Evolutionary conservation across 2,113 vertebrate genomes (phyloP), one percentile per base, ranked within the genome.

Genomic region (Chamaea fasciata): DNA sequence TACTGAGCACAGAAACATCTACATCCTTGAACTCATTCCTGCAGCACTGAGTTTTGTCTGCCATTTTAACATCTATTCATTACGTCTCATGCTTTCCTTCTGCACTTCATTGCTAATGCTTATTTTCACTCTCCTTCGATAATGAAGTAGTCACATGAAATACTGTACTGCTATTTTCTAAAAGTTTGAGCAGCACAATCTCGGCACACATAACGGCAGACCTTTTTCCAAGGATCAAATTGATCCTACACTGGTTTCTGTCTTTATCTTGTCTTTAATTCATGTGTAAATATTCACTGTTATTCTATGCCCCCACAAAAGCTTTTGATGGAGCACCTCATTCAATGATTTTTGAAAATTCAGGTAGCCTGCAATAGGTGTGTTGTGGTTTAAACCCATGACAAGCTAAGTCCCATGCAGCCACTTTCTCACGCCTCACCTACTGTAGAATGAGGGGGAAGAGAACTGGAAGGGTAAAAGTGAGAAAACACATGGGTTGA

Each of bases 371-470:
- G 20, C 31, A 68, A 20, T 11, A 80, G 27, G 7, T 57, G 30
- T 87, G 11, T 23, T 4, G 1, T 70, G 15, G 7, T 53, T 88
- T 75, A 59, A 57, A 5, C 11, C 27, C 17, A 49, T 5, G 6
- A 21, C 12, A 69, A 69, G 23, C 2, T 37, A 52, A 69, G 56
- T 65, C 55, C 9, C 18, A 41, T 21, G 20, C 28, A 68, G 49
- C 18, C 6, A 4, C 55, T 74, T 4, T 5, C 17, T 79, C 39
- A 63, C 21, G 42, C 12, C 12, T 26, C 18, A 42, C 5, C 1
- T 1, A 13, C 13, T 1, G 1, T 2, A 44, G 33, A 56, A 35
- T 10, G 2, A 4, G 0, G 11, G 4, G 10, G 28, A 41, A 73
- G 24, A 52, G 14, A 55, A 39, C 10, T 46, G 41, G 8, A 87